Base-by-base conservation (phyloP, 2,888 invertebrate genomes). In the Ormyrus pomaceus region DNA sequence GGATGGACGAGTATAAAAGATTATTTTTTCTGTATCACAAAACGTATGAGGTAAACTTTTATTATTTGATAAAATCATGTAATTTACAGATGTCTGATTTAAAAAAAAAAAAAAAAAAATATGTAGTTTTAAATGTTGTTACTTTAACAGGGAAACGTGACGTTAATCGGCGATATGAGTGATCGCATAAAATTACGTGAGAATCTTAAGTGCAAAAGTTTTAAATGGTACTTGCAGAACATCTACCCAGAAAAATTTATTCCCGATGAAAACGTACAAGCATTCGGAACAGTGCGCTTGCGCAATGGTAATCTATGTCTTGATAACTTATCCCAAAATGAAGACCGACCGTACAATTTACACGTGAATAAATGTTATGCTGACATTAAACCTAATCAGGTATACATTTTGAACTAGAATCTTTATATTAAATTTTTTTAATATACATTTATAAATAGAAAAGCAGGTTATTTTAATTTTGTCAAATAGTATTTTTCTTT, bases 1-100 rank as follows among this genome's bases (percentile, higher is more conserved):
- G 99, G 99, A 98, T 99, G 99, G 99, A 99, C 88, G 97, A 97
- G 62, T 99, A 98, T 88, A 97, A 97, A 70, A 93, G 97, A 82
- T 92, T 99, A 74, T 98, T 98, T 92, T 98, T 97, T 88, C 91
- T 96, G 87, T 95, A 98, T 91, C 93, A 98, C 56, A 94, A 94
- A 0, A 96, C 96, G 87, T 91, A 96, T 10, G 92, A 94, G 91
- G 94, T 95, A 87, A 90, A 34, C 0, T 56, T 56, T 19, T n/a
- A 13, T 62, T 61, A 19, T 34, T 1, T 61, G 7, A 59, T 19
- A 19, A 1, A 59, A 19, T 59, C 7, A 1, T 51, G 4, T 45
- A 72, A 55, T 9, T 56, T 46, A 34, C 34, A 34, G 4, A 34
- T 3, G 3, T 34, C 34, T 34, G 34, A 34, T 34, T 34, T 34